These are phyloP conservation scores for Catocala nupta DNA, from an alignment of 2,888 invertebrate genomes.

Conservation along the genomic window DNA sequence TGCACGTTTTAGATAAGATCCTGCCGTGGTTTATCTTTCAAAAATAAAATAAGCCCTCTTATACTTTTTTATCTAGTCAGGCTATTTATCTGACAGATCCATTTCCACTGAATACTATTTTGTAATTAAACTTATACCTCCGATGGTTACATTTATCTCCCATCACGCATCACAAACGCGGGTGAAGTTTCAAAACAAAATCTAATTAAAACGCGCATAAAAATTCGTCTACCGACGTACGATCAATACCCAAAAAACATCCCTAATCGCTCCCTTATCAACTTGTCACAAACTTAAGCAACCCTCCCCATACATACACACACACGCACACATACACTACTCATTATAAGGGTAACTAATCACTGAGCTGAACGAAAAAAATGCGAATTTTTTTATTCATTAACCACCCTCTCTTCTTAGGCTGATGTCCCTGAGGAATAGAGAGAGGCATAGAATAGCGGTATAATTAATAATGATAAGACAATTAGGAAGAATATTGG, in stretches of 20 bases:
- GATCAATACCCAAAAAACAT: conserved; percentile 72
- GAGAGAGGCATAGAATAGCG: conserved; percentile 55
- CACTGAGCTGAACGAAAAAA: conserved; percentile 84
- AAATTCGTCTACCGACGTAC: conserved; percentile 48
- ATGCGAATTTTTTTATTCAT: conserved; percentile 86
- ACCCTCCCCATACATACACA: conserved; percentile 58
- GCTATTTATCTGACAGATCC: too few species aligned
- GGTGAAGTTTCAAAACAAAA: conserved; percentile 28
- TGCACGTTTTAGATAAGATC: too few species aligned
- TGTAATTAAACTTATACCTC: not conserved
- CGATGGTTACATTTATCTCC: not conserved
- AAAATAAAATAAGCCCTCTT: too few species aligned
- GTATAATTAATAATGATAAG: conserved; percentile 8
- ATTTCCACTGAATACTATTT: too few species aligned
- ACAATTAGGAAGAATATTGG: too few species aligned
- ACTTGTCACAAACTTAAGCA: conserved; percentile 76
- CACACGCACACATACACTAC: conserved; percentile 75
- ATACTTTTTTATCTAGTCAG: too few species aligned
- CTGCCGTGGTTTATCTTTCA: too few species aligned
- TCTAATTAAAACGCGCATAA: conserved; percentile 47
- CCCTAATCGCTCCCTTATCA: conserved; percentile 79
- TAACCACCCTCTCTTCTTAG: conserved; percentile 86
- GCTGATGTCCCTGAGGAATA: conserved; percentile 68
- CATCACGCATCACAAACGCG: not conserved
- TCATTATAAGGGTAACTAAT: conserved; percentile 87